Conservation (phyloP, 1,140 invertebrate species). For the Cyphomyrmex costatus region DNA sequence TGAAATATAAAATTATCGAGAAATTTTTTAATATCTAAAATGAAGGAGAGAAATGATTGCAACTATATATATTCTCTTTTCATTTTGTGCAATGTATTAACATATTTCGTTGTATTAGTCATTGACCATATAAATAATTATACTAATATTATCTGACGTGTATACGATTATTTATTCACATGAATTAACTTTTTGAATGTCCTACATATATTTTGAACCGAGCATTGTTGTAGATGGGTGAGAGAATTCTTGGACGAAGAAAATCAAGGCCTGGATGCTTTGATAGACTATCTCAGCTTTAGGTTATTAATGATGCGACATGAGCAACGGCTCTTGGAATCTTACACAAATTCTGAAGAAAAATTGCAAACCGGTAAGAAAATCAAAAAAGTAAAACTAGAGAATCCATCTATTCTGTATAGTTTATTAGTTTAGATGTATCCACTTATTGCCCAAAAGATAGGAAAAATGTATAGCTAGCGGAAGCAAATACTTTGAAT, state of each 20-base stretch:
- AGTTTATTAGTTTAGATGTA: neutral
- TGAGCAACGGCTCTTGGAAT: conserved; percentile 92
- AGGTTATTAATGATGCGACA: conserved; percentile 96
- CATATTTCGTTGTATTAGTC: neutral
- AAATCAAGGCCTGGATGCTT: conserved; percentile 97
- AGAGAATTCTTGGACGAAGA: conserved; percentile 98
- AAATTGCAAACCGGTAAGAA: conserved; percentile 85
- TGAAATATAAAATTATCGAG: neutral
- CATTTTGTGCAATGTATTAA: neutral
- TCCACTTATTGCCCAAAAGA: too few relatives aligned
- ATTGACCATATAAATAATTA: neutral
- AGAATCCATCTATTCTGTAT: neutral
- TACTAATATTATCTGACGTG: neutral
- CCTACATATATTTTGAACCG: conserved; percentile 45
- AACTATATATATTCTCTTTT: neutral
- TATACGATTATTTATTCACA: neutral
- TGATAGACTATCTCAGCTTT: conserved; percentile 99
- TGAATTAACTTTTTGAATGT: neutral
- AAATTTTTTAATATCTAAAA: neutral
- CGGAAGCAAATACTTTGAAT: too few relatives aligned
- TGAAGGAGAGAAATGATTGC: neutral
- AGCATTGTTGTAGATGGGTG: conserved; percentile 93
- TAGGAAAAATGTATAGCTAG: too few relatives aligned
- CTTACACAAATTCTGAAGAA: conserved; percentile 91
- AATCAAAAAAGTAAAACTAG: neutral